These are phyloP conservation scores for Zaprionus lachaisei DNA, from an alignment of 1,140 invertebrate genomes.

Conservation along the genomic window DNA sequence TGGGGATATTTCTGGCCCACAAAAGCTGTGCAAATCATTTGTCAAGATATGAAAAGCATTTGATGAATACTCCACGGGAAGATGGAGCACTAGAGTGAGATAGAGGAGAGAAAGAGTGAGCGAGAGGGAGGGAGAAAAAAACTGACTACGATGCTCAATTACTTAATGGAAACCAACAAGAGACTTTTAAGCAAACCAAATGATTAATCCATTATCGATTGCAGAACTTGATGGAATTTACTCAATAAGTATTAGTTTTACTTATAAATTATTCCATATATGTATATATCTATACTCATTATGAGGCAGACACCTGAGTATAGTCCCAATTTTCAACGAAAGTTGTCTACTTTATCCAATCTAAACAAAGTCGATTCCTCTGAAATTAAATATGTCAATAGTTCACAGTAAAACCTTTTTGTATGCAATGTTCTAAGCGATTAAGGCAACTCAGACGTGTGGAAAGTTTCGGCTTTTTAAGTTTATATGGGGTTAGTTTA, in stretches of 20 bases:
- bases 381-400: background rate
- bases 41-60: conserved; percentile 27
- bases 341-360: too few relatives aligned
- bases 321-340: too few relatives aligned
- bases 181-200: conserved; percentile 1
- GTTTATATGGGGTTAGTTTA: background rate
- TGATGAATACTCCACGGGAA: conserved; percentile 14
- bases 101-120: background rate
- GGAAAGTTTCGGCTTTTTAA: too few relatives aligned
- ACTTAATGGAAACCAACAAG: background rate
- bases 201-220: conserved; percentile 3
- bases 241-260: too few relatives aligned
- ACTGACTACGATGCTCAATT: background rate
- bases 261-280: too few relatives aligned
- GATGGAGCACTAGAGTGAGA: background rate
- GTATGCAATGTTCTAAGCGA: too few relatives aligned
- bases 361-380: background rate
- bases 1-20: conserved; percentile 17
- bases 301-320: too few relatives aligned
- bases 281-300: too few relatives aligned
- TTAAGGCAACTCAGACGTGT: too few relatives aligned
- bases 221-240: too few relatives aligned
- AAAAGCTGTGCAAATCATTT: conserved; percentile 40
- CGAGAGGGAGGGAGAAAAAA: background rate
- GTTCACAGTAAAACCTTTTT: too few relatives aligned